A percentile compares a stretch with the other conserved stretches of the same genome.
Evolutionary conservation across 2,888 invertebrate genomes (phyloP).

Genomic region (Acanthococcus lagerstroemiae): DNA sequence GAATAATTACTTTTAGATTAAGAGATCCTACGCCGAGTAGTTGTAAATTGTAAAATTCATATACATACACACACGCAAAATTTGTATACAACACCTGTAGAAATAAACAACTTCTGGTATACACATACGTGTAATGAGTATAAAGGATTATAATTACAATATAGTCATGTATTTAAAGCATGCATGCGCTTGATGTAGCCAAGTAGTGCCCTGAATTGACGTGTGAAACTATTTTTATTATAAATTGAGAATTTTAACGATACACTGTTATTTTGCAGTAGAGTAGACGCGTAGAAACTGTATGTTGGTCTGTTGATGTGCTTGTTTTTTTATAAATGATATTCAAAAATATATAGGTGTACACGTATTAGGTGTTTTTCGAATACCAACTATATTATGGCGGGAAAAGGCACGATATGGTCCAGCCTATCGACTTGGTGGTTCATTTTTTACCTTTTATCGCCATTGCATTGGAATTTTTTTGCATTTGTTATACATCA

Average conservation of each 20-base stretch:
- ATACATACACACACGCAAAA: not conserved
- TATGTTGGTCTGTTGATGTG: not conserved
- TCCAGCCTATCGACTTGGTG: too few relatives aligned
- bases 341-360: too few relatives aligned
- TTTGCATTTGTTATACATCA: too few relatives aligned
- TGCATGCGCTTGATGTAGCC: slow-evolving; percentile 24
- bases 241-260: slow-evolving; percentile 7
- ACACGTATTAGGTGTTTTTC: not conserved
- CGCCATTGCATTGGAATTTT: too few relatives aligned
- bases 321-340: not conserved
- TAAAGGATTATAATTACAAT: too few relatives aligned
- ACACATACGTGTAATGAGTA: too few relatives aligned
- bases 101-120: too few relatives aligned
- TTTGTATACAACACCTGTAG: not conserved
- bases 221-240: slow-evolving; percentile 8
- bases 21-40: too few relatives aligned
- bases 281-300: too few relatives aligned
- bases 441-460: too few relatives aligned
- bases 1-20: too few relatives aligned
- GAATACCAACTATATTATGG: not conserved
- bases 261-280: slow-evolving; percentile 21
- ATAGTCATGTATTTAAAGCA: slow-evolving; percentile 9
- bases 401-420: too few relatives aligned
- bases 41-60: not conserved
- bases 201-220: slow-evolving; percentile 22